Evolutionary conservation across 1,140 invertebrate genomes (phyloP).

Genomic region (Chlorops oryzae): DNA sequence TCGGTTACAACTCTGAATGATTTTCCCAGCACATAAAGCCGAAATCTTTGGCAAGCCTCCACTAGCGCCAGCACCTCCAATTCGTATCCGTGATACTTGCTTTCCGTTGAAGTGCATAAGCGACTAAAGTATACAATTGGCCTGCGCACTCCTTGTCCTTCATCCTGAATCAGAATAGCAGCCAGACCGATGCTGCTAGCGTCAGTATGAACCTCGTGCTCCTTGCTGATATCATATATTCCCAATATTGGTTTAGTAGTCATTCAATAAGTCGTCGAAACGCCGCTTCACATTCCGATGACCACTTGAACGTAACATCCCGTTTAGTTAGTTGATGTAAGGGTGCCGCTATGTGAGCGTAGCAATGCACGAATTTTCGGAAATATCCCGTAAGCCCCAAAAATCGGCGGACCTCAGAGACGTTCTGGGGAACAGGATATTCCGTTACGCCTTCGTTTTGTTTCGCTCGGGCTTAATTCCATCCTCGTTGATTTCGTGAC

Average conservation of each 20-base stretch:
- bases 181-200: slow-evolving; percentile 25
- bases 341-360: slow-evolving; percentile 20
- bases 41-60: slow-evolving; percentile 7
- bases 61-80: slow-evolving; percentile 16
- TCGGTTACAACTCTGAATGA: slow-evolving; percentile 39
- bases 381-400: slow-evolving; percentile 25
- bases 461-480: background rate
- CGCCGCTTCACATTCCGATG: slow-evolving; percentile 1
- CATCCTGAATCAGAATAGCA: slow-evolving; percentile 28
- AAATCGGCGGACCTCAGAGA: slow-evolving; percentile 36
- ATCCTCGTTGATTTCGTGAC: slow-evolving; percentile 2
- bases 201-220: slow-evolving; percentile 27
- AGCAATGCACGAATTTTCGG: slow-evolving; percentile 24
- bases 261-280: slow-evolving; percentile 9
- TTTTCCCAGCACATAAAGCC: slow-evolving; percentile 43
- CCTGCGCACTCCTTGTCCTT: slow-evolving; percentile 12
- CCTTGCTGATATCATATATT: background rate
- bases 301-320: slow-evolving; percentile 11
- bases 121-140: slow-evolving; percentile 17
- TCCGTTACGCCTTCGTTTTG: slow-evolving; percentile 21
- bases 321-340: too few species aligned
- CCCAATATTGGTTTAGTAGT: background rate
- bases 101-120: slow-evolving; percentile 18
- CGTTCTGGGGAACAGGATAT: slow-evolving; percentile 30
- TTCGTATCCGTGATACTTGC: slow-evolving; percentile 36